Evolutionary conservation across 2,888 invertebrate genomes (phyloP), one percentile per base, ranked within the genome.

Genomic region (Agrochola litura): DNA sequence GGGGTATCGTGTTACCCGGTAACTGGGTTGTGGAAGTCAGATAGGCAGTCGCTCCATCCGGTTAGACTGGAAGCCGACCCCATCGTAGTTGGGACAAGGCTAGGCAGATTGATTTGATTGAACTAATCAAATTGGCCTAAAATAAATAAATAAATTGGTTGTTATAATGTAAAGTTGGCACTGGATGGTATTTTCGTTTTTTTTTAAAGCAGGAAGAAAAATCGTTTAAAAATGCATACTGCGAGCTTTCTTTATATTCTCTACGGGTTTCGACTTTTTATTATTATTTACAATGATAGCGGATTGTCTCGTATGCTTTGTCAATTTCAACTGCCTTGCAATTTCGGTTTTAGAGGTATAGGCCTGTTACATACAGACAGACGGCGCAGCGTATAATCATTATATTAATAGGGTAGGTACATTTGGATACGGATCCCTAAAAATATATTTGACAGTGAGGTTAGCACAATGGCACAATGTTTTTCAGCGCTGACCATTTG

Each of bases 371-470:
- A 6, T 25, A 25, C 25, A 25, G 43, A 19, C 46, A 65, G 19
- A 46, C 19, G 19, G 19, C 25, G 46, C 25, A 65, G 6, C 30
- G 30, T 16, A 14, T 0, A 58, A 12, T 25, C 25, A 16, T 58
- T 58, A 14, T 25, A 6, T 25, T 14, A 64, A 49, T 10, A 60
- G 19, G 4, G 16, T 58, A 14, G 1, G 6, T 46, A 37, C 1
- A 12, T 16, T 43, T 46, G 0, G 12, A 5, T 16, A 49, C 2
- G 16, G 58, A 58, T 52, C 64, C 65, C 58, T 46, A 64, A 64
- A 81, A 78, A 61, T 25, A 68, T 58, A 75, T 64, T 68, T 77
- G 56, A 76, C 71, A 83, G 64, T 85, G 72, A 85, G 74, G 64
- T 73, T 41, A 54, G 19, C 63, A 81, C 77, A 78, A 75, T 76